Conservation (phyloP, 2,113 vertebrate genomes). For the Micromys minutus region DNA sequence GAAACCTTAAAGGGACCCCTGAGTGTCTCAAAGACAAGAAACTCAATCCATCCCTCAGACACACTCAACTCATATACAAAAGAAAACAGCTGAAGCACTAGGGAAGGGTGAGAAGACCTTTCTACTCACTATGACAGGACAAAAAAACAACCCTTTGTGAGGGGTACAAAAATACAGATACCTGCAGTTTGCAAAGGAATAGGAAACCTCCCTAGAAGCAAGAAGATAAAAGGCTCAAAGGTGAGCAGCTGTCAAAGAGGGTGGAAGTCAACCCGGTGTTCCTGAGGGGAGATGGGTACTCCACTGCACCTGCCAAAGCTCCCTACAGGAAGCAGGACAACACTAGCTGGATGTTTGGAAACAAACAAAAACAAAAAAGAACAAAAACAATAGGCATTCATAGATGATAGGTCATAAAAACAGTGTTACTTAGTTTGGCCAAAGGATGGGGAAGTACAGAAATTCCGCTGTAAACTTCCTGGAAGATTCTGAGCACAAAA, state of each 20-base stretch:
- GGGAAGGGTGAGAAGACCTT: background rate
- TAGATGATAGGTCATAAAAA: background rate
- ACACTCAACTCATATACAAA: background rate
- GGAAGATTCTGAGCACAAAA: background rate
- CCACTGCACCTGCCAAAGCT: background rate
- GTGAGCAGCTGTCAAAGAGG: background rate
- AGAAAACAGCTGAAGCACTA: background rate
- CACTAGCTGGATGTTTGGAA: background rate
- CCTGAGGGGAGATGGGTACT: background rate
- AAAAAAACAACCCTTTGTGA: background rate
- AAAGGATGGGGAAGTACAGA: constrained; percentile 23
- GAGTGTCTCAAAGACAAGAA: background rate
- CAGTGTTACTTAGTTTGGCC: background rate
- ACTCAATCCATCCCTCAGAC: background rate
- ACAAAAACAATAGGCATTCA: background rate
- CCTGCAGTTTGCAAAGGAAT: background rate
- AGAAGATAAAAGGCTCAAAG: background rate
- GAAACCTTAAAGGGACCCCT: background rate
- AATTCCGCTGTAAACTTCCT: background rate
- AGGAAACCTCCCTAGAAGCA: background rate
- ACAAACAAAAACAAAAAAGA: background rate
- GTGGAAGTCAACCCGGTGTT: background rate
- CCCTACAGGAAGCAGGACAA: background rate
- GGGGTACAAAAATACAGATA: background rate
- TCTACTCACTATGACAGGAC: background rate